phyloP scores from a whole-genome alignment of 2,888 invertebrate species.

The Alentia gelatinosa region DNA sequence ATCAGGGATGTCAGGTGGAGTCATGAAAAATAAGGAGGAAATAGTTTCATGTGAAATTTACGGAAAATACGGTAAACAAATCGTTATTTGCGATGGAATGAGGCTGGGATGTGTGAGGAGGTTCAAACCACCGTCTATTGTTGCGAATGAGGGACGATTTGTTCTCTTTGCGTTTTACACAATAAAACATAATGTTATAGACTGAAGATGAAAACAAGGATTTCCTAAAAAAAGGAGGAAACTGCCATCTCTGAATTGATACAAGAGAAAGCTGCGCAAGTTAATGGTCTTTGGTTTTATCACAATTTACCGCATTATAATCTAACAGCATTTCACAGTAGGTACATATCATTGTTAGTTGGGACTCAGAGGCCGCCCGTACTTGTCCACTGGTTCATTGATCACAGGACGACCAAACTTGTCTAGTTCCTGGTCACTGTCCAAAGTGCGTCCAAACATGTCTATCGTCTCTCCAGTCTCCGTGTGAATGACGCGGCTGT shows the following conservation, averaged over 20 bases:
- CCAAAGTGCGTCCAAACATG: not conserved
- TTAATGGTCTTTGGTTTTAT: no score
- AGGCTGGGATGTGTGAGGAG: not conserved
- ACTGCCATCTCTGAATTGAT: no score
- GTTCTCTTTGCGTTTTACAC: not conserved
- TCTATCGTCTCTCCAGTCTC: constrained; percentile 3
- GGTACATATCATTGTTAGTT: no score
- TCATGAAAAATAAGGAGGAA: no score
- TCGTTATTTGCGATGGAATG: not conserved
- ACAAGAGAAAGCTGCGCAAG: no score
- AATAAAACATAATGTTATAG: no score
- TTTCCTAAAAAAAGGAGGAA: no score
- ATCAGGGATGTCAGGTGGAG: no score
- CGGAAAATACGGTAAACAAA: not conserved
- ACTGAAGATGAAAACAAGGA: no score
- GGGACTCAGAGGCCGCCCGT: not conserved
- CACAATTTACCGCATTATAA: no score
- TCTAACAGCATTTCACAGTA: no score
- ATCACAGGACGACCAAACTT: not conserved
- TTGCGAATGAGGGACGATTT: not conserved
- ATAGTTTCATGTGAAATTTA: no score
- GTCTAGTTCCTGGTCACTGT: not conserved
- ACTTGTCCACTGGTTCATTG: not conserved
- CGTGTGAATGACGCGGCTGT: not conserved
- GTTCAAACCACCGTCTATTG: not conserved